phyloP scores from a whole-genome alignment of 1,140 invertebrate species.

The Homarus americanus region DNA sequence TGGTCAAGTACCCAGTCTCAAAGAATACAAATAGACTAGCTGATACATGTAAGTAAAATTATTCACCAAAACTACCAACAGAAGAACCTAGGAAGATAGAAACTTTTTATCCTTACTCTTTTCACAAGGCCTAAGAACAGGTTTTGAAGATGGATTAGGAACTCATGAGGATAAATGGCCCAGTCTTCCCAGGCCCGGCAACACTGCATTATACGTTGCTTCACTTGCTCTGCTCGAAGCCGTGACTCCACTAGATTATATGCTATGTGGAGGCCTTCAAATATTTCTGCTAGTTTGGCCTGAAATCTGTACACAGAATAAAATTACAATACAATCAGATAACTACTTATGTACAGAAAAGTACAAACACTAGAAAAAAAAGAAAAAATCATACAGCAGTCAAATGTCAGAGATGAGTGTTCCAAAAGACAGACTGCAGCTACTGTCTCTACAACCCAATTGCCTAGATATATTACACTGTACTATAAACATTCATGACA shows the following conservation, averaged over 20 bases:
- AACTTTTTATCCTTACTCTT: slow-evolving; percentile 70
- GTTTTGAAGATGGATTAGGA: slow-evolving; percentile 93
- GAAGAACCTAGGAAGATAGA: background rate
- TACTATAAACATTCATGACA: too few species aligned
- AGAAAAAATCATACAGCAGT: too few species aligned
- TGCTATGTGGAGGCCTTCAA: slow-evolving; percentile 88
- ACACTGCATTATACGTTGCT: slow-evolving; percentile 95
- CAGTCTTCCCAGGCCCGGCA: slow-evolving; percentile 99
- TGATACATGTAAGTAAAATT: too few species aligned
- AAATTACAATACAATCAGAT: slow-evolving; percentile 18
- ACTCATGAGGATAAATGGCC: slow-evolving; percentile 96
- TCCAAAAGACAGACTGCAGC: too few species aligned
- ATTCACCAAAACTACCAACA: background rate
- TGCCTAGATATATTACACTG: too few species aligned
- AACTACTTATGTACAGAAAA: background rate
- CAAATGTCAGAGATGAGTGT: background rate
- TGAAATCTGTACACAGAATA: slow-evolving; percentile 85
- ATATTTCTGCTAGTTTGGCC: slow-evolving; percentile 90
- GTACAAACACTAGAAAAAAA: slow-evolving; percentile 2
- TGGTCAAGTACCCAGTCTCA: too few species aligned
- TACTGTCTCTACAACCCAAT: too few species aligned
- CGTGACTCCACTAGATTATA: slow-evolving; percentile 90
- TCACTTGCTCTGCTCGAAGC: slow-evolving; percentile 97
- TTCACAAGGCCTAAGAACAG: slow-evolving; percentile 88
- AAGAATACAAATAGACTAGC: too few species aligned